Conservation (phyloP, 1,140 invertebrate species). For the Drosophila busckii region DNA sequence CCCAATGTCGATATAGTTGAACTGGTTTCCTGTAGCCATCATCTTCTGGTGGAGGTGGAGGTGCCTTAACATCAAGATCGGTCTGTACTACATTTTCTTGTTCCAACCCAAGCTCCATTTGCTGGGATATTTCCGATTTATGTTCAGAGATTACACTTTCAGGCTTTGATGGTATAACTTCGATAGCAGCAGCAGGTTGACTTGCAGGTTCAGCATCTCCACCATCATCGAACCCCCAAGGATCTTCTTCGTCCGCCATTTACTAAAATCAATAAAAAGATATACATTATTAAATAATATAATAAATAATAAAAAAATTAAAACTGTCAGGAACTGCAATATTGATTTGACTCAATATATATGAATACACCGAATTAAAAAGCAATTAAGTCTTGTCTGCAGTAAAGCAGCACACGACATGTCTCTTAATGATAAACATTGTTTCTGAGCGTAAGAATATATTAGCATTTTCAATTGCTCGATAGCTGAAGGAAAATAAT, state of each 20-base stretch:
- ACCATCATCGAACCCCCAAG: slow-evolving; percentile 72
- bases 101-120: slow-evolving; percentile 48
- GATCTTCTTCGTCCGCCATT: slow-evolving; percentile 78
- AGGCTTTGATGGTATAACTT: slow-evolving; percentile 43
- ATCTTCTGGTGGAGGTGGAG: slow-evolving; percentile 81
- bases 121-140: slow-evolving; percentile 39
- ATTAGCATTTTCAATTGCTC: too few species aligned
- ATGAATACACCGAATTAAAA: too few species aligned
- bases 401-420: too few species aligned
- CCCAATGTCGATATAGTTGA: slow-evolving; percentile 86
- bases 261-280: slow-evolving; percentile 4
- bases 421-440: too few species aligned
- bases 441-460: too few species aligned
- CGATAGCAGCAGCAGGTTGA: slow-evolving; percentile 30
- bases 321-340: too few species aligned
- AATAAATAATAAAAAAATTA: too few species aligned
- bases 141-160: slow-evolving; percentile 68
- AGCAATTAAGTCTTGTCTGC: too few species aligned
- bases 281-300: too few species aligned
- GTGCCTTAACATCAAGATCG: slow-evolving; percentile 77
- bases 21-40: slow-evolving; percentile 80
- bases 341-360: too few species aligned
- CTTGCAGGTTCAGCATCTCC: slow-evolving; percentile 29
- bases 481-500: too few species aligned
- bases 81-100: slow-evolving; percentile 57